These are phyloP conservation scores for Aramus guarauna DNA, from an alignment of 2,113 vertebrate species.

Conservation along the genomic window DNA sequence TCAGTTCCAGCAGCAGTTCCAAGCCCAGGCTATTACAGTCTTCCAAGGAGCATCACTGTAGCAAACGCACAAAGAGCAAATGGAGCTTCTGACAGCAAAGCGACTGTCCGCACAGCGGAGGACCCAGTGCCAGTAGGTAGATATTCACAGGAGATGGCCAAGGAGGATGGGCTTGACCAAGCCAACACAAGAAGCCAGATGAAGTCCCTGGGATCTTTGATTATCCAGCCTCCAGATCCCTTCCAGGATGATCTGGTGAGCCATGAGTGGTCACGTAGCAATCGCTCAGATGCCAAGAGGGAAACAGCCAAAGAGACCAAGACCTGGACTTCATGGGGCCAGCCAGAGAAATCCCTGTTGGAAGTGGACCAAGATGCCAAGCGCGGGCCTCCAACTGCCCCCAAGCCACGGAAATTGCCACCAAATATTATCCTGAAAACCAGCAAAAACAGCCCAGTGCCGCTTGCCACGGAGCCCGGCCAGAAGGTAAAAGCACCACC, in stretches of 20 bases:
- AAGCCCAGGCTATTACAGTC: slow-evolving; percentile 33
- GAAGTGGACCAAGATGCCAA: slow-evolving; percentile 45
- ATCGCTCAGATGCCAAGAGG: background rate
- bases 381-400: slow-evolving; percentile 74
- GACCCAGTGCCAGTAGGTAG: background rate
- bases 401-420: slow-evolving; percentile 81
- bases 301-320: background rate
- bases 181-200: fast-evolving
- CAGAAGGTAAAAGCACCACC: background rate
- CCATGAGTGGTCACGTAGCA: background rate
- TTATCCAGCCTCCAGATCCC: slow-evolving; percentile 59
- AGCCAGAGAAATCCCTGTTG: background rate
- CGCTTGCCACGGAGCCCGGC: background rate
- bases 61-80: background rate
- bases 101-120: fast-evolving
- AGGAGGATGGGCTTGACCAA: background rate
- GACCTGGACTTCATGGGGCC: background rate
- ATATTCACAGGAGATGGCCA: background rate
- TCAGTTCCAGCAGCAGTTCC: slow-evolving; percentile 64
- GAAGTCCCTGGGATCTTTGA: background rate
- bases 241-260: slow-evolving; percentile 39
- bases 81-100: background rate
- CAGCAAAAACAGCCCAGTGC: slow-evolving; percentile 39
- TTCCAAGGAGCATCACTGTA: slow-evolving; percentile 32
- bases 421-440: slow-evolving; percentile 79